Evolutionary conservation across 2,113 vertebrate genomes (phyloP), one percentile per base, ranked within the genome.

Genomic region (Oreotrochilus melanogaster): DNA sequence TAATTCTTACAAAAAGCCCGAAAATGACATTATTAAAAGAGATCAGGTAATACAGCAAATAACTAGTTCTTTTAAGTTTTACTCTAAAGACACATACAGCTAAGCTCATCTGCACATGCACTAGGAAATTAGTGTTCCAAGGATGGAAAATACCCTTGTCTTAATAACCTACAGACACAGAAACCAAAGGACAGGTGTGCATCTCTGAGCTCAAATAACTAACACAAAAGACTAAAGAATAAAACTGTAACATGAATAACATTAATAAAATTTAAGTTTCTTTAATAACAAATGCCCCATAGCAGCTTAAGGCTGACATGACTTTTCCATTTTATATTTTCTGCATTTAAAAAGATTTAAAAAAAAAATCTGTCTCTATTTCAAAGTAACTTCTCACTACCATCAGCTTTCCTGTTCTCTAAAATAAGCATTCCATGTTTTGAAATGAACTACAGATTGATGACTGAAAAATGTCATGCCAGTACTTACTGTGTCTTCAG

Each of bases 171-270:
- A 85, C 78, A 79, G 37, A 93, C 93, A 96, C 2, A 79, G 54
- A 94, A 97, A 93, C 79, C 72, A 90, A 95, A 95, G 80, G 89
- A 94, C 87, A 95, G 94, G 81, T 88, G 84, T 87, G 87, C 73
- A 93, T 70, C 50, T 78, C 60, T 60, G 66, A 95, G 71, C 43
- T 87, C 67, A 91, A 82, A 84, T 72, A 85, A 79, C 62, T 14
- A 88, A 31, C 37, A 45, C 57, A 33, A 71, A 87, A 94, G 78
- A 96, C 95, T 87, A 96, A 95, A 88, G 78, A 88, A 91, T 58
- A 76, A 79, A 91, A 82, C 25, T 57, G 45, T 82, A 93, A 86
- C 45, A 70, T 24, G 70, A 87, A 87, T 1, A 5, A 5, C 2
- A 0, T 81, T 95, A 92, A 75, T 91, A 92, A 91, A 61, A 43